phyloP scores from a whole-genome alignment of 2,888 invertebrate genomes.

The Nudaria mundana region DNA sequence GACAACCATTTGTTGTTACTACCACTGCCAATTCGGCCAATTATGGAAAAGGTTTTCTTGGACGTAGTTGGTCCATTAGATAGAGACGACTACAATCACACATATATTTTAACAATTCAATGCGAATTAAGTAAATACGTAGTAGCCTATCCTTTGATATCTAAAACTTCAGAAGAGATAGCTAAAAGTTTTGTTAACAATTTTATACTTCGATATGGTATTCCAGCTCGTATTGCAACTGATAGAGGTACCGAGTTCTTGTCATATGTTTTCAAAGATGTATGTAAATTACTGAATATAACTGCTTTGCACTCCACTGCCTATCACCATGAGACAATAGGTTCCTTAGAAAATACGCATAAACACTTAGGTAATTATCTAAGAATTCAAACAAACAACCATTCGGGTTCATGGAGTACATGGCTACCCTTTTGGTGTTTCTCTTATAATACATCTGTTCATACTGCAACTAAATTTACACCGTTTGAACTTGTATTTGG shows the following conservation, averaged over 20 bases:
- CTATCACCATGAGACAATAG: background rate
- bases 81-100: background rate
- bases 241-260: conserved; percentile 2
- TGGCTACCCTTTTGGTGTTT: background rate
- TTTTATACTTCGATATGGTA: conserved; percentile 2
- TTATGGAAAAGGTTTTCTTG: background rate
- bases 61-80: background rate
- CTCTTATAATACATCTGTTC: background rate
- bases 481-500: background rate
- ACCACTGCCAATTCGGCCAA: too few species aligned
- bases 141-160: background rate
- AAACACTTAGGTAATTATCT: background rate
- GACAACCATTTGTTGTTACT: too few species aligned
- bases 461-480: background rate
- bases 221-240: background rate
- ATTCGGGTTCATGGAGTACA: background rate
- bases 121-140: conserved; percentile 1
- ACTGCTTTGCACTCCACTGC: background rate
- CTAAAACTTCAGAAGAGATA: background rate
- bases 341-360: background rate
- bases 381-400: background rate
- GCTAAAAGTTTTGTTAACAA: background rate
- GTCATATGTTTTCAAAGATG: background rate
- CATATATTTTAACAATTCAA: conserved; percentile 1
- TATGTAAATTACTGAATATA: background rate